Evolutionary conservation across 2,797 vertebrate species (phyloP).

Genomic region (Macrochelys suwanniensis): DNA sequence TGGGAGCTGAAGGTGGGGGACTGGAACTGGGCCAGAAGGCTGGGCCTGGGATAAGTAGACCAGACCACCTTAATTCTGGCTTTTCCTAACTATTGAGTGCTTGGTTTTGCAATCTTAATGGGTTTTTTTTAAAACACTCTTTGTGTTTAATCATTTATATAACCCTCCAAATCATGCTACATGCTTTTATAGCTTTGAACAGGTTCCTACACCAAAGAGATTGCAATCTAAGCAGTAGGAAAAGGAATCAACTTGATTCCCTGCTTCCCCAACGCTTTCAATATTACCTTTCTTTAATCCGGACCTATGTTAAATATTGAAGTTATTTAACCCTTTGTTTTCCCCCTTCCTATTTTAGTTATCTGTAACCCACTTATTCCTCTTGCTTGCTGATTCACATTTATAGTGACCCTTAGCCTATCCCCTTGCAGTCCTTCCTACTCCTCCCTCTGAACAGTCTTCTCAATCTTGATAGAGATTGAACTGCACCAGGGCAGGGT

Average conservation of each 20-base stretch:
- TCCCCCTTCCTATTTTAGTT: slow-evolving; percentile 35
- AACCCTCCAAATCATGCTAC: background rate
- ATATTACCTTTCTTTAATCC: slow-evolving; percentile 20
- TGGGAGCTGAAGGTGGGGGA: accelerated
- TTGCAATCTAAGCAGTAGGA: slow-evolving; percentile 18
- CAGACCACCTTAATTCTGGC: background rate
- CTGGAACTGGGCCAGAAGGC: accelerated
- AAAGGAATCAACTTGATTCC: slow-evolving; percentile 13
- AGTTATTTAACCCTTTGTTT: slow-evolving; percentile 21
- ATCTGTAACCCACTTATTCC: background rate
- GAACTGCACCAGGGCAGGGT: background rate
- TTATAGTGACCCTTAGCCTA: background rate
- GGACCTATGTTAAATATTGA: background rate
- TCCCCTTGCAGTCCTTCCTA: background rate
- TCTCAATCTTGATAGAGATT: background rate
- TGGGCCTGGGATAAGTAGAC: background rate
- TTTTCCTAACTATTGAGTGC: background rate
- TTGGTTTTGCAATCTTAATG: background rate
- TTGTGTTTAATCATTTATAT: background rate
- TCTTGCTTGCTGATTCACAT: slow-evolving; percentile 4
- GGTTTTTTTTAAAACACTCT: background rate
- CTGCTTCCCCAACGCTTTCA: background rate
- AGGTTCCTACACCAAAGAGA: slow-evolving; percentile 11
- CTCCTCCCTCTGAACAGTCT: background rate
- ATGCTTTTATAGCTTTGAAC: background rate